These are phyloP conservation scores for Malurus alboscapulatus DNA, from an alignment of 2,113 vertebrate genomes.

Conservation along the genomic window DNA sequence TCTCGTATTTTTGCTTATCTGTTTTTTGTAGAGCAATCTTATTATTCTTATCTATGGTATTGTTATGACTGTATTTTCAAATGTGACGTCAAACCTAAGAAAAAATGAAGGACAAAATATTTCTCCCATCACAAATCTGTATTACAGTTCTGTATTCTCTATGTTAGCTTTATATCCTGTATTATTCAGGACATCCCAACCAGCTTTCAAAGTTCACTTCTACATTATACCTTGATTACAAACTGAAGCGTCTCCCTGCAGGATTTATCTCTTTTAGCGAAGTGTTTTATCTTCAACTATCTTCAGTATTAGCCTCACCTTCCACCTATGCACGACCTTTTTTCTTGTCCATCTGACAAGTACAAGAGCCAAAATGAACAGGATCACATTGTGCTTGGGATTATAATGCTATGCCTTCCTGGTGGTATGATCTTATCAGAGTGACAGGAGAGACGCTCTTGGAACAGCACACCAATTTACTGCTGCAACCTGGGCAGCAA, in stretches of 20 bases:
- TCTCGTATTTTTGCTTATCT: not conserved
- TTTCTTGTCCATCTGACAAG: conserved; percentile 53
- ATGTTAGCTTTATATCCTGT: not conserved
- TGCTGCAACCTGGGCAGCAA: not conserved
- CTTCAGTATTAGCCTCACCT: not conserved
- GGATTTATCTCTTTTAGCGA: conserved; percentile 22
- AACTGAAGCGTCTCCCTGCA: not conserved
- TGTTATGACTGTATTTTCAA: not conserved
- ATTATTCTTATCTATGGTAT: not conserved
- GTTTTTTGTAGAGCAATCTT: not conserved
- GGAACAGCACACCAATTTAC: conserved; percentile 9
- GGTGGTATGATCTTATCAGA: conserved; percentile 14
- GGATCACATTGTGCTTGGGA: conserved; percentile 30
- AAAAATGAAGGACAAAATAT: not conserved
- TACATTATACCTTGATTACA: conserved; percentile 41
- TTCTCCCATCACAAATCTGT: not conserved
- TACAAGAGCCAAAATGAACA: conserved; percentile 46
- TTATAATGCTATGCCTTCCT: conserved; percentile 44
- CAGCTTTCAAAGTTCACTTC: conserved; percentile 20
- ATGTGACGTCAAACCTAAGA: not conserved
- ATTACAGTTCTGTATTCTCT: not conserved
- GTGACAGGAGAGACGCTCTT: conserved; percentile 24
- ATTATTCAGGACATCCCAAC: not conserved
- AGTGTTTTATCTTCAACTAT: conserved; percentile 16
- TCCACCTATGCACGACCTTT: conserved; percentile 25